Base-by-base conservation (phyloP, 2,888 invertebrate species). In the Acronicta alni region DNA sequence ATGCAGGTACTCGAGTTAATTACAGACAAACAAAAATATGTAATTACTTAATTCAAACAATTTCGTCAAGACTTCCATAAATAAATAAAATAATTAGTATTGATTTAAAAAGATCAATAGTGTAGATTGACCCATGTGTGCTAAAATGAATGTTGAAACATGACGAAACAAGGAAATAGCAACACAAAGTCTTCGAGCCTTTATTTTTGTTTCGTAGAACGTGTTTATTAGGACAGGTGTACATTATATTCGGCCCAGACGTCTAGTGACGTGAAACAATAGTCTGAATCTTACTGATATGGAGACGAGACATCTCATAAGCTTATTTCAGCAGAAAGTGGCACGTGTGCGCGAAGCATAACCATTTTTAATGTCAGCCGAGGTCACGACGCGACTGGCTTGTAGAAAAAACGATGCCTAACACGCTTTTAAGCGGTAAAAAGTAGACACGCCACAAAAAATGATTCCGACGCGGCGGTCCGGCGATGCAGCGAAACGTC, bases 391-490 rank as follows among this genome's bases (percentile, higher is more conserved):
- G 86, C 87, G 87, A 82, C 87, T 87, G 82, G 83, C 78, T 81
- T 58, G 80, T 77, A 82, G 79, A 89, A 90, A 91, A 90, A 90
- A 88, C 82, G 81, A 80, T 82, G 82, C 85, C 86, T 85, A 89
- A 87, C 86, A 87, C 83, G 87, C 84, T 86, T 87, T 83, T 80
- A 78, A 81, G 79, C 72, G 70, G 80, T 82, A 87, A 88, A 88
- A 88, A 88, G 87, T 90, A 91, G 91, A 91, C 90, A 75, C 67
- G 58, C 47, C 76, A 80, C 89, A 92, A 92, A 92, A 91, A 92
- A 89, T 86, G 79, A 85, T 89, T 87, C 83, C 82, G 84, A 80
- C 78, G 77, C 74, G 77, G 57, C 57, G 55, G 54, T 56, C 61
- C 41, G 55, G 49, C 65, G 42, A 46, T 69, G 70, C 72, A 79